These are phyloP conservation scores for Sclerurus mexicanus DNA, from an alignment of 2,113 vertebrate genomes.

Conservation along the genomic window DNA sequence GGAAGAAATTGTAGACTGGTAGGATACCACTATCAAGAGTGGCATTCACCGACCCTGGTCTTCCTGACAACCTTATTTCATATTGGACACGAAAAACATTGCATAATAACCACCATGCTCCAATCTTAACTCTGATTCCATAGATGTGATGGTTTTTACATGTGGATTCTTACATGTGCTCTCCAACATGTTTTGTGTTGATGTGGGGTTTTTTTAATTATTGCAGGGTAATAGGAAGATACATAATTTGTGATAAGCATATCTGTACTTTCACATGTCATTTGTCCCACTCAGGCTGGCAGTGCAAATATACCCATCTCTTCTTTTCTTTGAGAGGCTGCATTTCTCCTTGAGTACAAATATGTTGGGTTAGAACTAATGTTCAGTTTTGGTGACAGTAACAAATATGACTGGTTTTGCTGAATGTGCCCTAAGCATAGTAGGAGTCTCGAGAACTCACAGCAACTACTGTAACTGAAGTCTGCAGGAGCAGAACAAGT, in stretches of 20 bases:
- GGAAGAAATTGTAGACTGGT: neutral
- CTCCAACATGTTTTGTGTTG: neutral
- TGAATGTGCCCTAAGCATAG: neutral
- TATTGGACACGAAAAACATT: neutral
- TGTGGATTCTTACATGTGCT: neutral
- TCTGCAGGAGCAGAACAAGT: neutral
- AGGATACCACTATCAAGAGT: neutral
- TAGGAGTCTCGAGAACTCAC: neutral
- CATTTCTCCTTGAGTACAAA: neutral
- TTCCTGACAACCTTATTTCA: neutral
- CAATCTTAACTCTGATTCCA: neutral
- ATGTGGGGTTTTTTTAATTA: neutral
- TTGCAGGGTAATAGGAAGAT: neutral
- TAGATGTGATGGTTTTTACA: neutral
- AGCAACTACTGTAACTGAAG: accelerated
- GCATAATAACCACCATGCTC: neutral
- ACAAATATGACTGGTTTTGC: neutral
- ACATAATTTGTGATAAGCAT: neutral
- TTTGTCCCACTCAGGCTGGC: neutral
- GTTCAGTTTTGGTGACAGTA: neutral
- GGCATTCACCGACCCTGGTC: neutral
- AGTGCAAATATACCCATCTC: neutral
- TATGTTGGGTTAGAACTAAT: neutral
- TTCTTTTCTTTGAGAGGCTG: neutral
- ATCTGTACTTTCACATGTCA: neutral